Evolutionary conservation across 2,888 invertebrate genomes (phyloP).

Genomic region (Brenthis hecate): DNA sequence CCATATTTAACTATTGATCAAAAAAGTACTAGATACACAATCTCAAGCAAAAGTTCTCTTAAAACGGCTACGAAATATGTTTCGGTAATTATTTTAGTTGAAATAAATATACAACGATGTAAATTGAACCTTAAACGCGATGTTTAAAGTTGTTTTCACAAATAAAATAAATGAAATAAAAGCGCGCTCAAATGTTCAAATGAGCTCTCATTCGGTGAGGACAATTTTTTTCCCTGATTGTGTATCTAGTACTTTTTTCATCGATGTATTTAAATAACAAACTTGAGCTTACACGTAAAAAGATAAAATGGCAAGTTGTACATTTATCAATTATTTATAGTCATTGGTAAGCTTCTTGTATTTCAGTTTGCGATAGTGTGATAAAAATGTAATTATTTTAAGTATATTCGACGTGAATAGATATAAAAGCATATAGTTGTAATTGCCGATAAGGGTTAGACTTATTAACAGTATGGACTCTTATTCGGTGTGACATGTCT

Average conservation of each 20-base stretch:
- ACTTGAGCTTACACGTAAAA: slow-evolving; percentile 25
- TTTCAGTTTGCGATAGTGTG: slow-evolving; percentile 26
- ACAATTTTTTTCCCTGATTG: too few relatives aligned
- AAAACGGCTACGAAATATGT: too few relatives aligned
- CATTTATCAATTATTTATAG: slow-evolving; percentile 6
- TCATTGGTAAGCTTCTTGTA: slow-evolving; percentile 17
- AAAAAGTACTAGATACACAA: too few relatives aligned
- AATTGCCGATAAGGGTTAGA: slow-evolving; percentile 33
- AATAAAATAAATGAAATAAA: too few relatives aligned
- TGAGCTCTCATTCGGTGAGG: too few relatives aligned
- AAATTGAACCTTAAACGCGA: too few relatives aligned
- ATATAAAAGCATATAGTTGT: slow-evolving; percentile 49
- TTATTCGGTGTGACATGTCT: slow-evolving; percentile 70
- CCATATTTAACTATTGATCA: not conserved
- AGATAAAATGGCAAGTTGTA: slow-evolving; percentile 16
- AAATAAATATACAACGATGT: too few relatives aligned
- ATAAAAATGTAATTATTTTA: slow-evolving; percentile 32
- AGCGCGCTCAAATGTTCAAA: too few relatives aligned
- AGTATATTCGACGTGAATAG: slow-evolving; percentile 77
- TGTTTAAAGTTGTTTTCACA: too few relatives aligned
- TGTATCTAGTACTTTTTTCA: not conserved
- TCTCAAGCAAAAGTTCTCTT: too few relatives aligned
- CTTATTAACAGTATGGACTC: slow-evolving; percentile 15
- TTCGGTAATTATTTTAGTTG: too few relatives aligned
- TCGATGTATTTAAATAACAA: not conserved